phyloP scores from a whole-genome alignment of 2,113 vertebrate genomes.

The Drymodes brunneopygia region DNA sequence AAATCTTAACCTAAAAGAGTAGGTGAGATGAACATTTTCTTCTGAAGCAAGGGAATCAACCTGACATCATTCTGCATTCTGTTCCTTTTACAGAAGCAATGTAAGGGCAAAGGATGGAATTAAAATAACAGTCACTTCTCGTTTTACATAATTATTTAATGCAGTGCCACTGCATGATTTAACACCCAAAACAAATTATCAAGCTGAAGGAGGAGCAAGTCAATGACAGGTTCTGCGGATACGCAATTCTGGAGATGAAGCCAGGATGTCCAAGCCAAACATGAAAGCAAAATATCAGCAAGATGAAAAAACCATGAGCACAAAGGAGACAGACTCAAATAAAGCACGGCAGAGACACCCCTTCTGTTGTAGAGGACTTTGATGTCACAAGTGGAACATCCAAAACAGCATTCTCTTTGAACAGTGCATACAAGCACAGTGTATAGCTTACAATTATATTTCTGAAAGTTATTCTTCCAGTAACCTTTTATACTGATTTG shows the following conservation, averaged over 20 bases:
- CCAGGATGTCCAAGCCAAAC: not conserved
- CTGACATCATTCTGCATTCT: not conserved
- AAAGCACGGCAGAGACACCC: not conserved
- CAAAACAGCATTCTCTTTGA: not conserved
- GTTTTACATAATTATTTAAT: not conserved
- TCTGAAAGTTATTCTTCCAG: not conserved
- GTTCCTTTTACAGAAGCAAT: conserved; percentile 21
- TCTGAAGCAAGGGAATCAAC: not conserved
- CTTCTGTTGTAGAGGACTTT: not conserved
- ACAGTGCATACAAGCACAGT: not conserved
- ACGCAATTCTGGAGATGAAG: not conserved
- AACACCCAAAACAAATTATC: conserved; percentile 24
- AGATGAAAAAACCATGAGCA: not conserved
- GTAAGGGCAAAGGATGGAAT: not conserved
- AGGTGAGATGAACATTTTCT: not conserved
- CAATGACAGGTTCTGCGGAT: not conserved
- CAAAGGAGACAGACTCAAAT: not conserved
- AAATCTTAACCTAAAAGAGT: not conserved
- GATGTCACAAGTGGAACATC: not conserved
- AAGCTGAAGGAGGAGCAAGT: not conserved
- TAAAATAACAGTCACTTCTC: not conserved
- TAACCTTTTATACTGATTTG: not conserved
- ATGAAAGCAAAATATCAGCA: not conserved
- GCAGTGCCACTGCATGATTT: not conserved
- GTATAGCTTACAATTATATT: not conserved